Conservation (phyloP, 1,140 invertebrate species). For the Trichonephila clavipes region DNA sequence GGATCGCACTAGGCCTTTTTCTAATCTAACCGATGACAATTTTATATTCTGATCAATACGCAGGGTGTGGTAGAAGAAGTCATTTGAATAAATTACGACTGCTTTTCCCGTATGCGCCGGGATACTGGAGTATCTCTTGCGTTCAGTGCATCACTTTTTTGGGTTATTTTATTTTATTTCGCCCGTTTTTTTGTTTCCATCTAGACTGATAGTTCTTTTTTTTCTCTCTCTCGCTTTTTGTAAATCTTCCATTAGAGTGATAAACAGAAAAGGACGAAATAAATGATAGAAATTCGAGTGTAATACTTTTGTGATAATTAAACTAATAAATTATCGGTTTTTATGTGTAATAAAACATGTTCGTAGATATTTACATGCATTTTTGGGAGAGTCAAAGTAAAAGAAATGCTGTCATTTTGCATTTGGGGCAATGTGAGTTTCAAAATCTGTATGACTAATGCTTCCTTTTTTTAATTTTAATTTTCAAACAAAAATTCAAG, state of each 20-base stretch:
- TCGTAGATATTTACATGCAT: background rate
- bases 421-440: too few relatives aligned
- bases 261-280: background rate
- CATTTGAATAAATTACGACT: slow-evolving; percentile 77
- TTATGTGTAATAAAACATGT: background rate
- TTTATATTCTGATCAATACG: slow-evolving; percentile 76
- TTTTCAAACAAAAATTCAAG: too few relatives aligned
- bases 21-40: slow-evolving; percentile 76
- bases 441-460: too few relatives aligned
- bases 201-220: slow-evolving; percentile 20
- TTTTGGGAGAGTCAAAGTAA: too few relatives aligned
- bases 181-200: slow-evolving; percentile 6
- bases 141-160: background rate
- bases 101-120: slow-evolving; percentile 46
- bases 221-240: background rate
- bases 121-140: background rate
- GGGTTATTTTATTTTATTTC: background rate
- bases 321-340: slow-evolving; percentile 2
- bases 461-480: too few relatives aligned
- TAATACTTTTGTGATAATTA: background rate
- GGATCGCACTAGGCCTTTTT: slow-evolving; percentile 54
- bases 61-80: slow-evolving; percentile 73
- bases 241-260: slow-evolving; percentile 7
- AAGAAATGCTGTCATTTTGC: too few relatives aligned
- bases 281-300: background rate